phyloP scores from a whole-genome alignment of 1,140 invertebrate species.

The Macrosteles quadrilineatus region DNA sequence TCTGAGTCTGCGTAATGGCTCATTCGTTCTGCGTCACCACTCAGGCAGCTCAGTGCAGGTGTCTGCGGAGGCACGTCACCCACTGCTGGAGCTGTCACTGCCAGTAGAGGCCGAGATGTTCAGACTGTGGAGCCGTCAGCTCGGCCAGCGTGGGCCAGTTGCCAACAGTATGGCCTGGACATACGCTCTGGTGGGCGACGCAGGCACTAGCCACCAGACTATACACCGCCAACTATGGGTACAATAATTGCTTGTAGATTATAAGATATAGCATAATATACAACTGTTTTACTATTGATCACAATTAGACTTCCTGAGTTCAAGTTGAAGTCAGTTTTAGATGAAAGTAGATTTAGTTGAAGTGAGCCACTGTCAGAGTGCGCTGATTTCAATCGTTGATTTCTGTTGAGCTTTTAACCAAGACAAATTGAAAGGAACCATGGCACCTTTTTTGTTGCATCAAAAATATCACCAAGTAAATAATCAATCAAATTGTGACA shows the following conservation, averaged over 20 bases:
- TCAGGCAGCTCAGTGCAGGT: conserved; percentile 68
- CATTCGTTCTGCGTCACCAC: conserved; percentile 67
- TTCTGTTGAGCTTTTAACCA: no score
- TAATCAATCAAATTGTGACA: no score
- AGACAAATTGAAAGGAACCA: no score
- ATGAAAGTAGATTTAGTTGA: no score
- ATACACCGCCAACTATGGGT: conserved; percentile 76
- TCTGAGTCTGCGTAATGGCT: conserved; percentile 74
- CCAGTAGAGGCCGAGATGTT: conserved; percentile 91
- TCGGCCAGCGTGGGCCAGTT: conserved; percentile 72
- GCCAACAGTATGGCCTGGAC: conserved; percentile 77
- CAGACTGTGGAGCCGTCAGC: conserved; percentile 82
- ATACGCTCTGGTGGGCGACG: conserved; percentile 79
- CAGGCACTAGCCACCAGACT: conserved; percentile 77
- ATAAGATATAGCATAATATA: no score
- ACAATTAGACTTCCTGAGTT: no score
- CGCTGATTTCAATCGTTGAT: no score
- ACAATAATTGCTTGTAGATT: conserved; percentile 30
- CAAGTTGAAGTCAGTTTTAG: no score
- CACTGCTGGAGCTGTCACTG: conserved; percentile 80
- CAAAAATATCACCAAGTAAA: no score
- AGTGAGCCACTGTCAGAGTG: no score
- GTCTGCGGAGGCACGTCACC: conserved; percentile 79
- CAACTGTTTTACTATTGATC: no score
- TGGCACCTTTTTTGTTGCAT: no score